A percentile compares a stretch with the other conserved stretches of the same genome.
Evolutionary conservation across 2,888 invertebrate genomes (phyloP).

Genomic region (Monoplex corrugatus): DNA sequence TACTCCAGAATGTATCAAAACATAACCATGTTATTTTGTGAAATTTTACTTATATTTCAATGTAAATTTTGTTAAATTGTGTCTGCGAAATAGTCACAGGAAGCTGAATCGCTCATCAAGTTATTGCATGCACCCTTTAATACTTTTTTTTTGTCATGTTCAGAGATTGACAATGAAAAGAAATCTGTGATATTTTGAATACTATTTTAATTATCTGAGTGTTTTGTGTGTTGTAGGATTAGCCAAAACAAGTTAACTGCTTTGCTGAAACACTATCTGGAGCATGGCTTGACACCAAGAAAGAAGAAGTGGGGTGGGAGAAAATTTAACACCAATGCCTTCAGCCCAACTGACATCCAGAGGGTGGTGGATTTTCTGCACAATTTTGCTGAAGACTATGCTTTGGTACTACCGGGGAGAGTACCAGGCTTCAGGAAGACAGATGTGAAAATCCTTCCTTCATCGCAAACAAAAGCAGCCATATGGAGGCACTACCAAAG

Average conservation of each 20-base stretch:
- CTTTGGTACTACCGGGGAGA: slow-evolving; percentile 52
- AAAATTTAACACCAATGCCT: slow-evolving; percentile 27
- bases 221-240: slow-evolving; percentile 44
- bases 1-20: no score
- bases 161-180: no score
- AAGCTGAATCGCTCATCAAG: no score
- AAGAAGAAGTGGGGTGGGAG: slow-evolving; percentile 47
- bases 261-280: slow-evolving; percentile 46
- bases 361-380: slow-evolving; percentile 50
- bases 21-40: no score
- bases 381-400: slow-evolving; percentile 55
- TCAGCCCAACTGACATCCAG: slow-evolving; percentile 40
- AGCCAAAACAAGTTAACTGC: slow-evolving; percentile 43
- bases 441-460: slow-evolving; percentile 12
- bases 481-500: neutral
- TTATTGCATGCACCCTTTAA: no score
- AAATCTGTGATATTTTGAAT: no score
- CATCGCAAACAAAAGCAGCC: neutral
- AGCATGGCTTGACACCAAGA: slow-evolving; percentile 44
- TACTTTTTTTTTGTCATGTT: no score
- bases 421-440: slow-evolving; percentile 45
- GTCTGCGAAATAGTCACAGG: no score
- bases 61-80: no score
- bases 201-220: no score
- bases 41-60: no score